These are phyloP conservation scores for Andrena bucephala DNA, from an alignment of 2,888 invertebrate species.

Conservation along the genomic window DNA sequence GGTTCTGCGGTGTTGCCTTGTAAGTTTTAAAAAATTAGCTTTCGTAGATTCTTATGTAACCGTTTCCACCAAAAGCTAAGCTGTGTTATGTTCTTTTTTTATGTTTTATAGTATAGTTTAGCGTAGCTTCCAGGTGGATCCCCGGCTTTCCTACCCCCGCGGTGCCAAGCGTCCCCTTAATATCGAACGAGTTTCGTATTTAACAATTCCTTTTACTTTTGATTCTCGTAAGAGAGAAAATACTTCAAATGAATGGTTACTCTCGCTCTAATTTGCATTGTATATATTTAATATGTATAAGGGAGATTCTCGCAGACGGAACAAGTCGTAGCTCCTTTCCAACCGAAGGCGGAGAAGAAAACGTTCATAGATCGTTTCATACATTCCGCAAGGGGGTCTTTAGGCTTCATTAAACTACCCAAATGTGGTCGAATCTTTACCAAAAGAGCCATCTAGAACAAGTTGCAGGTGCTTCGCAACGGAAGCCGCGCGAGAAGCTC, in stretches of 20 bases:
- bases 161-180: background rate
- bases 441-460: background rate
- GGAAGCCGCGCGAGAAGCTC: background rate
- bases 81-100: too few relatives aligned
- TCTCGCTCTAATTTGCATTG: background rate
- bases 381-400: background rate
- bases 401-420: background rate
- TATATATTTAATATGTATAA: slow-evolving; percentile 20
- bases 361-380: background rate
- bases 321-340: background rate
- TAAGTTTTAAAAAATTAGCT: too few relatives aligned
- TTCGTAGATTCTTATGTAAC: too few relatives aligned
- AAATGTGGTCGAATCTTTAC: background rate
- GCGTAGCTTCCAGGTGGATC: too few relatives aligned
- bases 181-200: slow-evolving; percentile 16
- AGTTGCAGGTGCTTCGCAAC: background rate
- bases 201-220: slow-evolving; percentile 17
- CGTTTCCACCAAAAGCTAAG: too few relatives aligned
- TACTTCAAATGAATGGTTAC: slow-evolving; percentile 16
- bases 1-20: too few relatives aligned
- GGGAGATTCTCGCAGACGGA: slow-evolving; percentile 17
- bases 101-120: too few relatives aligned
- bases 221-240: slow-evolving; percentile 7
- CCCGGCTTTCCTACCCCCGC: background rate
- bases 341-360: background rate